Evolutionary conservation across 2,888 invertebrate species (phyloP), one percentile per base, ranked within the genome.

Genomic region (Melangyna quadrimaculata): DNA sequence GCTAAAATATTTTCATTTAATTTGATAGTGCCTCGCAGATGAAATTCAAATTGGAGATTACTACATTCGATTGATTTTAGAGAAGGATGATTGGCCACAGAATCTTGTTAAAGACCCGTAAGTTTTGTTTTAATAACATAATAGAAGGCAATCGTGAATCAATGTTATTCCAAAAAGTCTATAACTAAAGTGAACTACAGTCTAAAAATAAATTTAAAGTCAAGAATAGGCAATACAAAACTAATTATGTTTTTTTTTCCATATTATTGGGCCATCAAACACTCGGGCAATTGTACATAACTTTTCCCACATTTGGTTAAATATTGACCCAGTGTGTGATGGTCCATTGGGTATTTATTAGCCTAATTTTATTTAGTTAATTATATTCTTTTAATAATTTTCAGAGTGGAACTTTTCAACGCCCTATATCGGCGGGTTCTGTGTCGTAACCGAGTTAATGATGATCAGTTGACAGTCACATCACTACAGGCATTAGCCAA

Each of bases 41-140:
- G 99, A 99, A 93, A 98, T 99, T 88, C 97, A 97, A 93, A 99
- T 99, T 89, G 99, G 99, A 17, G 99, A 99, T 92, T 99, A 99
- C 93, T 99, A 98, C 92, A 94, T 99, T 88, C 94, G 99, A 88
- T 94, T 99, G 89, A 93, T 99, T 87, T 93, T 99, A 72, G 98
- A 99, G 91, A 97, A 98, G 93, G 95, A 96, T 89, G 96, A 96
- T 89, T 95, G 94, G 91, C 96, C 96, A 87, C 95, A 97, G 92
- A 95, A 96, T 90, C 95, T 97, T 32, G 98, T 98, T 88, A 95
- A 97, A 91, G 96, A 96, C 93, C 97, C 98, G 96, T 98, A 93
- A 95, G 97, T 94, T 63, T 40, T 40, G 32, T 12, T 35, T 24
- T 59, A 6, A 1, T 10, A 14, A 10, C 3, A 19, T n/a, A n/a